Conservation (phyloP, 2,888 invertebrate species). For the Tuberolachnus salignus region DNA sequence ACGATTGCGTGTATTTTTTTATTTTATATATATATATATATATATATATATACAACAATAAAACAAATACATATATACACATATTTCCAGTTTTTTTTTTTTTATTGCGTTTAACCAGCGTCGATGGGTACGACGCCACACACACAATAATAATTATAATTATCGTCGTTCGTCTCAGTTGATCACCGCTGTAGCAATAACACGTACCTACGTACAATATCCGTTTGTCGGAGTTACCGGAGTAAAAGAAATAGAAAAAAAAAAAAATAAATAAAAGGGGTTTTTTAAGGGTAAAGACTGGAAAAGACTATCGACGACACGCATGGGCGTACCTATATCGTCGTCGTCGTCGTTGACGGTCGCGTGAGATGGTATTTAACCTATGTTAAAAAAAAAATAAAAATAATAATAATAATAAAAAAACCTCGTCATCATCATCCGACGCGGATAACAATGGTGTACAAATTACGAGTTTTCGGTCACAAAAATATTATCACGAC, state of each 20-base stretch:
- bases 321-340: constrained; percentile 42
- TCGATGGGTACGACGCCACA: neutral
- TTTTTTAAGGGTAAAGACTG: constrained; percentile 26
- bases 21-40: neutral
- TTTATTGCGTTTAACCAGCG: neutral
- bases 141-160: neutral
- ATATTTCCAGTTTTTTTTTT: neutral
- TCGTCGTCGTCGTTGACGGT: neutral
- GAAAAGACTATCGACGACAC: constrained; percentile 26
- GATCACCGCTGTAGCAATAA: neutral
- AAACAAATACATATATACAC: neutral
- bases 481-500: constrained; percentile 27
- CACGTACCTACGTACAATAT: neutral
- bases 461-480: constrained; percentile 54
- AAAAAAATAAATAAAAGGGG: constrained; percentile 16
- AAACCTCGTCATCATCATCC: constrained; percentile 41
- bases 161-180: constrained; percentile 32
- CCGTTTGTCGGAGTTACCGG: constrained; percentile 15
- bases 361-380: neutral
- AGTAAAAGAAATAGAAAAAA: constrained; percentile 18
- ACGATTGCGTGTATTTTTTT: neutral
- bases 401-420: neutral
- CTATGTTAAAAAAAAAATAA: neutral
- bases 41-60: too few species aligned
- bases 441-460: constrained; percentile 49